These are phyloP conservation scores for Mus minutoides DNA, from an alignment of 2,797 vertebrate genomes.

Conservation along the genomic window DNA sequence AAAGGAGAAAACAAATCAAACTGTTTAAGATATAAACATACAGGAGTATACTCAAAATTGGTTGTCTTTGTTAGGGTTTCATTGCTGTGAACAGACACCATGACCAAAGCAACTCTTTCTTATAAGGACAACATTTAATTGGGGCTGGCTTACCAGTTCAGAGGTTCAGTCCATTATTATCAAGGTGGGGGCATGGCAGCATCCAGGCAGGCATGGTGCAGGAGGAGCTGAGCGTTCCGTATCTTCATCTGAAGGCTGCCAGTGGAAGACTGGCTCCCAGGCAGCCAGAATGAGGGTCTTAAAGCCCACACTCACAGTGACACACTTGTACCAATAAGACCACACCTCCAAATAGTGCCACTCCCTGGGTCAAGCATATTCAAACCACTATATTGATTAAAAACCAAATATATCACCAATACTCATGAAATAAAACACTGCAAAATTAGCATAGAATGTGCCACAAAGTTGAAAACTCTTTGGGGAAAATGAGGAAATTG, in stretches of 20 bases:
- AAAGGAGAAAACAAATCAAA: background rate
- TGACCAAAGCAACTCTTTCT: background rate
- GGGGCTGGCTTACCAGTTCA: background rate
- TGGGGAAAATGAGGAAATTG: background rate
- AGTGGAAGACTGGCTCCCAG: background rate
- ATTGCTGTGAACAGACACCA: background rate
- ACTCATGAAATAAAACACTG: background rate
- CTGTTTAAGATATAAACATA: background rate
- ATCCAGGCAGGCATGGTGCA: background rate
- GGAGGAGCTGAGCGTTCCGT: background rate
- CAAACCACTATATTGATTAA: background rate
- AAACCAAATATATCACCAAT: background rate
- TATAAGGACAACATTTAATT: background rate
- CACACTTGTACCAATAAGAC: background rate
- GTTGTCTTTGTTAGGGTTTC: background rate
- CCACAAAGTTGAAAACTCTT: background rate
- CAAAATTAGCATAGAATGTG: background rate
- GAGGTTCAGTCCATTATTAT: background rate
- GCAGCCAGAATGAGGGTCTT: background rate
- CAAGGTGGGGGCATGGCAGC: background rate
- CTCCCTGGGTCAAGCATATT: background rate
- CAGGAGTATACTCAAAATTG: background rate
- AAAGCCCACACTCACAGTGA: background rate
- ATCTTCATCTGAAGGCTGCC: background rate
- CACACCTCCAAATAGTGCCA: background rate